A percentile compares a stretch with the other conserved stretches of the same genome.
Conservation (phyloP, 2,113 vertebrate genomes). For the Salvelinus fontinalis region DNA sequence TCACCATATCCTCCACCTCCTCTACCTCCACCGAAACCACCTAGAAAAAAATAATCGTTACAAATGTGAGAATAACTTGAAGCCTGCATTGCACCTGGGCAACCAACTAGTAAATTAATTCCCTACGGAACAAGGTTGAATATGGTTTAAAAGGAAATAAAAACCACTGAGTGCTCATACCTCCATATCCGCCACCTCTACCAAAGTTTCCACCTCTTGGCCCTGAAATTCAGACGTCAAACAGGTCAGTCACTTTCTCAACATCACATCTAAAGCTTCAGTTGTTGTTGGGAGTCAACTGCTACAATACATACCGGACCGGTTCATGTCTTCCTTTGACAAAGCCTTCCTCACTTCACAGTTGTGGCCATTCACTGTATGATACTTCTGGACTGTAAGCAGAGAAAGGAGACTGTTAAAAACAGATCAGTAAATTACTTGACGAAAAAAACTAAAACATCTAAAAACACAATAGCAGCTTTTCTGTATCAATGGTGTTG, state of each 20-base stretch:
- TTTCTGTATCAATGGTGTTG: background rate
- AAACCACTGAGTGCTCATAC: constrained; percentile 61
- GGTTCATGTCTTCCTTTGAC: constrained; percentile 92
- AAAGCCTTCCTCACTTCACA: constrained; percentile 94
- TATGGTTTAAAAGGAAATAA: background rate
- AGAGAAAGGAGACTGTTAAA: background rate
- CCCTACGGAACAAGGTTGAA: background rate
- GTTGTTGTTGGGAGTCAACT: constrained; percentile 37
- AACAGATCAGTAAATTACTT: background rate
- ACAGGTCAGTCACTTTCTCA: background rate
- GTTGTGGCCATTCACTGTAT: constrained; percentile 92
- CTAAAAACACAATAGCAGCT: background rate
- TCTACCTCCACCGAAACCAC: constrained; percentile 43
- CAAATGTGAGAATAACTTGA: background rate
- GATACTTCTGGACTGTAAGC: constrained; percentile 90
- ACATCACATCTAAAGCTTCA: background rate
- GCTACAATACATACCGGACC: constrained; percentile 81
- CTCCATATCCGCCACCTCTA: constrained; percentile 72
- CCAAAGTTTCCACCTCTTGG: constrained; percentile 75
- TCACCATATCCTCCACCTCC: constrained; percentile 70
- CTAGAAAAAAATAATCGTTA: constrained; percentile 31
- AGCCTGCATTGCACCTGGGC: background rate
- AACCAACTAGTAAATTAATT: background rate
- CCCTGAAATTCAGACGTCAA: constrained; percentile 46
- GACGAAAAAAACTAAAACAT: background rate